phyloP scores from a whole-genome alignment of 2,888 invertebrate genomes.

The Dolichopus griseipennis region DNA sequence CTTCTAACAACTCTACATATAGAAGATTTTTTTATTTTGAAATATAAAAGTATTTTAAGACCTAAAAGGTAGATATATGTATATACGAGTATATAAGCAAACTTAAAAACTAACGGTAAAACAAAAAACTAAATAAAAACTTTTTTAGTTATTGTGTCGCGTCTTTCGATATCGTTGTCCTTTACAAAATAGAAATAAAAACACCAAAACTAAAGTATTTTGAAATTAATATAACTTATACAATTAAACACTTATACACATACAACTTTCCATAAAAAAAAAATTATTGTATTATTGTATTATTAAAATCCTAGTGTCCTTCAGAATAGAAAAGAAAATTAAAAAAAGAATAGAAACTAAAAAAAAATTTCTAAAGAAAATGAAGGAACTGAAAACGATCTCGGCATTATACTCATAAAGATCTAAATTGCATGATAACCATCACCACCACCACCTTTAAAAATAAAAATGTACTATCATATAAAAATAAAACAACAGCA shows the following conservation, averaged over 20 bases:
- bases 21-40: no score
- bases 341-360: not conserved
- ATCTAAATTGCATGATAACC: slow-evolving; percentile 6
- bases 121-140: not conserved
- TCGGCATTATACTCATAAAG: not conserved
- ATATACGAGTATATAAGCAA: not conserved
- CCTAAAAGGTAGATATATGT: no score
- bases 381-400: slow-evolving; percentile 4
- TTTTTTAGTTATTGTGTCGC: not conserved
- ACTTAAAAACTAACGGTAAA: not conserved
- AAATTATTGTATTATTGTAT: no score
- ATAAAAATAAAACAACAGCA: not conserved
- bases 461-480: no score
- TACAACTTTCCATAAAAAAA: no score
- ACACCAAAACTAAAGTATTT: no score
- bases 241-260: no score
- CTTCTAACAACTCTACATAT: no score
- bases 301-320: not conserved
- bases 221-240: no score
- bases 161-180: not conserved
- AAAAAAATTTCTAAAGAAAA: not conserved
- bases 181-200: not conserved
- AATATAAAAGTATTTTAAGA: no score
- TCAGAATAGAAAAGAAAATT: not conserved
- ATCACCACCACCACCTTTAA: not conserved